Base-by-base conservation (phyloP, 92 coral and sea anemone genomes). In the Phenganax stokvisi region DNA sequence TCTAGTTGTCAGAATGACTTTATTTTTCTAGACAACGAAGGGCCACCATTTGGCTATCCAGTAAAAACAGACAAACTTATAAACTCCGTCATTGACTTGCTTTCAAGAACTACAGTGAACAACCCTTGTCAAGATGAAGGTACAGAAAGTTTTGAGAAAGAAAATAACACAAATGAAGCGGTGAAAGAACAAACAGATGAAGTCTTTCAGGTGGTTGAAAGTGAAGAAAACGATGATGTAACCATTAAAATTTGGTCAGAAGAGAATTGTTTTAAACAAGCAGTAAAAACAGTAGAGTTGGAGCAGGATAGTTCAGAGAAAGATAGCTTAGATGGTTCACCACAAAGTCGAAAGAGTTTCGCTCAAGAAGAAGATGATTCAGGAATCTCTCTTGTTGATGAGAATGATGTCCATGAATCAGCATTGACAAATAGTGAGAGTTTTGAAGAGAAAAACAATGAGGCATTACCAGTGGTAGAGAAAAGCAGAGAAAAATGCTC, bases 21-120 rank as follows among this genome's bases (percentile, higher is more conserved):
- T 37, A 37, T 17, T n/a, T 28, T 57, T 56, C 25, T 59, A 76
- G 81, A 76, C n/a, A 57, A 12, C 30, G 54, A 72, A 25, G 82
- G 63, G 8, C 98, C 98, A 27, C 98, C 98, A 11, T 91, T 93
- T 89, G 98, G 98, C 10, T 88, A 84, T 53, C 98, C 97, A 9
- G 89, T 88, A 11, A 85, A 93, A 51, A 75, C 96, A n/a, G 91
- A 90, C 74, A 86, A 89, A 75, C 91, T 96, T 8, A 87, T 96
- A 60, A 89, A 87, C 67, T 92, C 97, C 13, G 99, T 92, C 17
- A 63, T 96, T 25, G 86, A 75, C 12, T 89, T 92, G 10, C 84
- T 96, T 0, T 82, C 85, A 67, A 29, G 62, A 54, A 81, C 58
- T 54, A 81, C 97, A 0, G n/a, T 79, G 10, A 71, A 58, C n/a